phyloP scores from a whole-genome alignment of 2,888 invertebrate genomes.

The Prenolepis imparis region DNA sequence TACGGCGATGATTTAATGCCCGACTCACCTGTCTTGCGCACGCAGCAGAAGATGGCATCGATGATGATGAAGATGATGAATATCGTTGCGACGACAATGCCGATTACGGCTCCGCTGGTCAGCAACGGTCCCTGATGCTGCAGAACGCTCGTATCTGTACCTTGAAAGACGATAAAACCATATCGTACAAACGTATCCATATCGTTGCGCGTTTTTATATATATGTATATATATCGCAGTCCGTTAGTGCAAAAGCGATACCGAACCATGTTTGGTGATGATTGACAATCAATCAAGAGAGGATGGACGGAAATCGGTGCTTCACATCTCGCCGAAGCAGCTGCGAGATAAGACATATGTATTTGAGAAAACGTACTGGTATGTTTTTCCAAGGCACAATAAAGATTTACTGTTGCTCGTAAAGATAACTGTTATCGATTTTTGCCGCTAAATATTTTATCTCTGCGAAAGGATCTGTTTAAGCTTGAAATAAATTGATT shows the following conservation, averaged over 20 bases:
- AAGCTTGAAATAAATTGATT: not conserved
- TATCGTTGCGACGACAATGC: constrained; percentile 93
- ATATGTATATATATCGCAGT: constrained; percentile 66
- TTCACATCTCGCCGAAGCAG: not conserved
- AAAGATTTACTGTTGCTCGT: not conserved
- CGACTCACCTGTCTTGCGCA: constrained; percentile 87
- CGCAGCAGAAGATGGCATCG: constrained; percentile 93
- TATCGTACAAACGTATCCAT: constrained; percentile 28
- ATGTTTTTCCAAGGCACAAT: constrained; percentile 59
- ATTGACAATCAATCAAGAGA: constrained; percentile 17
- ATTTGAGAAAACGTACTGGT: constrained; percentile 80
- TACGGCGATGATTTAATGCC: constrained; percentile 40
- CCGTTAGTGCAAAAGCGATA: constrained; percentile 85
- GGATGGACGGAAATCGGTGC: not conserved
- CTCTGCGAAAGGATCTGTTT: not conserved
- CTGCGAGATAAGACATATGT: constrained; percentile 6
- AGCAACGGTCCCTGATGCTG: constrained; percentile 87
- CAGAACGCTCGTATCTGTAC: constrained; percentile 80
- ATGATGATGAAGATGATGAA: constrained; percentile 91
- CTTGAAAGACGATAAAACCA: constrained; percentile 78
- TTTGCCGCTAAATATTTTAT: not conserved
- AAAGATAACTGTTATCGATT: not conserved
- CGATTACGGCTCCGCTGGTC: constrained; percentile 93
- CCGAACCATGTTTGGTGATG: constrained; percentile 84
- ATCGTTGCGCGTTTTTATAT: not conserved